These are phyloP conservation scores for Seladonia tumulorum DNA, from an alignment of 2,888 invertebrate species.

Conservation along the genomic window DNA sequence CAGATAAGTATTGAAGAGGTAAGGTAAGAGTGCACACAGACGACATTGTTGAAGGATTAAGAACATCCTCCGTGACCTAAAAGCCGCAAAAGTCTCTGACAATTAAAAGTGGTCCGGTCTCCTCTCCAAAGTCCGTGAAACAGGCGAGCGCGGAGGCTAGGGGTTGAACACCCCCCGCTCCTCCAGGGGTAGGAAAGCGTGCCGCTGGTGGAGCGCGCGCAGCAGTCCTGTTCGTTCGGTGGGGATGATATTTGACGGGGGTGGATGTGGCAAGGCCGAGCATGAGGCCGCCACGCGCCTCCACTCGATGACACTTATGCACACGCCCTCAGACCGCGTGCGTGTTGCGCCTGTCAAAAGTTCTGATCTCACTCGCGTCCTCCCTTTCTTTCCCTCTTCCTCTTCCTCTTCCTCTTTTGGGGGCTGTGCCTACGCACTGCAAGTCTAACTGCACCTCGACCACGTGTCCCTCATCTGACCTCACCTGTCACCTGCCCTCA, in stretches of 20 bases:
- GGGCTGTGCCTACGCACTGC: neutral
- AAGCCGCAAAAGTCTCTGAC: neutral
- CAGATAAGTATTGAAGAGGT: too few species aligned
- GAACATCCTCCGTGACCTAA: neutral
- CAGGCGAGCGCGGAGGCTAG: neutral
- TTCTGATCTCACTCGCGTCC: constrained; percentile 32
- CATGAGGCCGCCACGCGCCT: constrained; percentile 80
- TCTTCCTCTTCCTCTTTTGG: constrained; percentile 7
- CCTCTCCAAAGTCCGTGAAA: constrained; percentile 3
- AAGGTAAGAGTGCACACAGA: too few species aligned
- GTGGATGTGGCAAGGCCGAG: constrained; percentile 64
- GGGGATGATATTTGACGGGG: constrained; percentile 68
- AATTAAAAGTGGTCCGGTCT: constrained; percentile 11
- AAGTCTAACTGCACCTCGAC: constrained; percentile 3
- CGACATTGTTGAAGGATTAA: neutral
- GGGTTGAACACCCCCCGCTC: constrained; percentile 32
- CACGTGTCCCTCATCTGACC: constrained; percentile 8
- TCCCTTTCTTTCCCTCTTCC: constrained; percentile 25
- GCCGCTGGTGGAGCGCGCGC: constrained; percentile 62
- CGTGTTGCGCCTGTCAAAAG: constrained; percentile 63
- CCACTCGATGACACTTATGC: constrained; percentile 78
- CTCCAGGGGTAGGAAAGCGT: constrained; percentile 25
- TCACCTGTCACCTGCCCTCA: too few species aligned
- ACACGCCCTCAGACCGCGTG: constrained; percentile 71
- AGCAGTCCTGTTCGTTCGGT: constrained; percentile 48